phyloP scores from a whole-genome alignment of 2,797 vertebrate genomes.

The Distichodus sexfasciatus region DNA sequence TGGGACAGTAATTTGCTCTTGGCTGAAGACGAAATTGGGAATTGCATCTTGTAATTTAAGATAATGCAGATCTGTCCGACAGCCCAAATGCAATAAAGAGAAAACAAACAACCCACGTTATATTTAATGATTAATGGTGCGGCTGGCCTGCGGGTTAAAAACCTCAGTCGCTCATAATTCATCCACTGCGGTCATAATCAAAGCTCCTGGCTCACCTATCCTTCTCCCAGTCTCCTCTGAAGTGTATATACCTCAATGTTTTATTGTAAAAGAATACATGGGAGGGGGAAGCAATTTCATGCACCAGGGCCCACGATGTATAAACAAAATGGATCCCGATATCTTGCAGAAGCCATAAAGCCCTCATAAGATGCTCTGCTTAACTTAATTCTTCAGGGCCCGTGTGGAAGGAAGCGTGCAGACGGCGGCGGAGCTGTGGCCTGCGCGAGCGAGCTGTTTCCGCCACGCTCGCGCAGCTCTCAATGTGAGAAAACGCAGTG shows the following conservation, averaged over 20 bases:
- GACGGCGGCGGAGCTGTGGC: constrained; percentile 36
- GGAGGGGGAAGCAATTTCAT: constrained; percentile 61
- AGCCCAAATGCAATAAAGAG: constrained; percentile 17
- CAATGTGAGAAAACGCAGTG: constrained; percentile 46
- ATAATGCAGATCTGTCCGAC: not conserved
- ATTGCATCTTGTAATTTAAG: constrained; percentile 36
- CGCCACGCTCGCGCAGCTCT: constrained; percentile 16
- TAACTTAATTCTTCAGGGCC: constrained; percentile 54
- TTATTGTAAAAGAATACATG: constrained; percentile 54
- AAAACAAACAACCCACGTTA: constrained; percentile 23
- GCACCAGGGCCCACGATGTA: constrained; percentile 61
- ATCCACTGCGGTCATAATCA: constrained; percentile 23
- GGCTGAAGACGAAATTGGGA: constrained; percentile 14
- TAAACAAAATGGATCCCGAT: constrained; percentile 63
- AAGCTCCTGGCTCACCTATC: constrained; percentile 17
- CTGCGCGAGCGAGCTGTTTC: constrained; percentile 19
- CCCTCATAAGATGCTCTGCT: constrained; percentile 54
- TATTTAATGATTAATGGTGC: constrained; percentile 23
- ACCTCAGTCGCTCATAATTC: constrained; percentile 20
- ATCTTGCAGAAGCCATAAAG: constrained; percentile 56
- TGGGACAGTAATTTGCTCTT: not conserved
- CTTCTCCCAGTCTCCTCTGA: not conserved
- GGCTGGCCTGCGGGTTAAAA: constrained; percentile 28
- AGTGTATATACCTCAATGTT: constrained; percentile 43
- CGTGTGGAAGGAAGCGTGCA: constrained; percentile 40